These are phyloP conservation scores for Channa maculata DNA, from an alignment of 2,113 vertebrate species.

Conservation along the genomic window DNA sequence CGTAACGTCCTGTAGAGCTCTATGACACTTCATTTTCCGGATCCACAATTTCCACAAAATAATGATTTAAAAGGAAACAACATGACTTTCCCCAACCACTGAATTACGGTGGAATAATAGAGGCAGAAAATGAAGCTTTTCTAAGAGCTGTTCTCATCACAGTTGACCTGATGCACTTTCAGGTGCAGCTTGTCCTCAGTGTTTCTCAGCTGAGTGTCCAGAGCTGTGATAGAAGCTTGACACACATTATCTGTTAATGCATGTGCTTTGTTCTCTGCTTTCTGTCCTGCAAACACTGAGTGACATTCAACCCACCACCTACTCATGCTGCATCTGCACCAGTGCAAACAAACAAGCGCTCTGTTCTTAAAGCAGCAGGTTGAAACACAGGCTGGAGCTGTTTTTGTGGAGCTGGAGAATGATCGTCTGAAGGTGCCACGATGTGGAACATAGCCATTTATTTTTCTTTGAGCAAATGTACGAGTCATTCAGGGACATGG, in stretches of 20 bases:
- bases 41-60: conserved; percentile 7
- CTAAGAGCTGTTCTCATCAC: neutral
- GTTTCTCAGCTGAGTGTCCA: neutral
- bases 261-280: neutral
- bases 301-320: neutral
- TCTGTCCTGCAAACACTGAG: neutral
- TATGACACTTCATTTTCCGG: conserved; percentile 35
- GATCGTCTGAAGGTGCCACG: no score
- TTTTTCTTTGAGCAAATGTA: no score
- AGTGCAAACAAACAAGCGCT: neutral
- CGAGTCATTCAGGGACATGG: no score
- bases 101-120: neutral
- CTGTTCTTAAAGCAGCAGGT: neutral
- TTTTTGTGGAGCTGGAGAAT: no score
- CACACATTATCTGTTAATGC: no score
- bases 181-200: conserved; percentile 7
- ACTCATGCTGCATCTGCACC: neutral
- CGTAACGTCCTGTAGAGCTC: conserved; percentile 23
- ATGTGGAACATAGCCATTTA: no score
- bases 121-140: neutral
- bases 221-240: no score
- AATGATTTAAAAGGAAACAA: conserved; percentile 18
- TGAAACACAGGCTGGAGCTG: no score
- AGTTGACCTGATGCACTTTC: conserved; percentile 8
- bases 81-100: neutral